phyloP scores from a whole-genome alignment of 2,113 vertebrate genomes.

The Grallaria varia region DNA sequence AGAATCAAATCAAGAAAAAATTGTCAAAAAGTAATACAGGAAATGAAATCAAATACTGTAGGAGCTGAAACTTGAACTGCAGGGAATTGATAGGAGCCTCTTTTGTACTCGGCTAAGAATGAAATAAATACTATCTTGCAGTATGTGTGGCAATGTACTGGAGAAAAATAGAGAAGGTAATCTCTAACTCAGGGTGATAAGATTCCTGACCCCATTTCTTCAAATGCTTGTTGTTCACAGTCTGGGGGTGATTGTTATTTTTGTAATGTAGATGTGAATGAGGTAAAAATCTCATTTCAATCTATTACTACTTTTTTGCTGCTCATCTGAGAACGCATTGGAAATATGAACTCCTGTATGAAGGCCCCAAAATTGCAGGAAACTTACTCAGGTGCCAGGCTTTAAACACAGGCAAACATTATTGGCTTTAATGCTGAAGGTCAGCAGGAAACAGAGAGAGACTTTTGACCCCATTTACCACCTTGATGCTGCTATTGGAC shows the following conservation, averaged over 20 bases:
- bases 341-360: neutral
- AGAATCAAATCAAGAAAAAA: constrained; percentile 37
- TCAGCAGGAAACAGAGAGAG: neutral
- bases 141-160: neutral
- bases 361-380: neutral
- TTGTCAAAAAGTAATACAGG: neutral
- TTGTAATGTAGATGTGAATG: neutral
- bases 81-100: neutral
- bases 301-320: neutral
- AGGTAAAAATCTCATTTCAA: neutral
- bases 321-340: neutral
- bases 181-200: constrained; percentile 36
- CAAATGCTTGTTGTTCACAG: neutral
- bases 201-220: constrained; percentile 26
- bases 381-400: neutral
- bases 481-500: neutral
- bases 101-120: constrained; percentile 16
- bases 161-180: neutral
- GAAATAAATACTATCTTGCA: constrained; percentile 27
- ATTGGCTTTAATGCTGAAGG: neutral
- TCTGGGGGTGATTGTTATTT: neutral
- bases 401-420: neutral
- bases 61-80: neutral
- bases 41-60: constrained; percentile 3
- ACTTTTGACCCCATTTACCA: neutral